phyloP scores from a whole-genome alignment of 1,140 invertebrate species.

The Xylocopa sonorina region DNA sequence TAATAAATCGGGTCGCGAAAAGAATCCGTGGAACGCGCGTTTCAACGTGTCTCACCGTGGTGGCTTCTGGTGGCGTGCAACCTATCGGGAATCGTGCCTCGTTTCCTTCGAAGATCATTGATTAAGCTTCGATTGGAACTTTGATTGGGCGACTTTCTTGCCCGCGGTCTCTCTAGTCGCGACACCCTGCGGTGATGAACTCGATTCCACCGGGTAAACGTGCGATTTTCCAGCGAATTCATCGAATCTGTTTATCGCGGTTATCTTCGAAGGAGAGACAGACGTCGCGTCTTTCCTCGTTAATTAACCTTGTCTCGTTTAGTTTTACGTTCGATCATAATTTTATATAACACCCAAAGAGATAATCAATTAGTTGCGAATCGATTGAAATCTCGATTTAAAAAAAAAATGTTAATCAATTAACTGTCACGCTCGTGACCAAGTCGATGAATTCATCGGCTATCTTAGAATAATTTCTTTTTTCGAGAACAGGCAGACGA shows the following conservation, averaged over 20 bases:
- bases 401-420: no score
- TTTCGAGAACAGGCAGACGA: no score
- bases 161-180: neutral
- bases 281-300: no score
- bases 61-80: constrained; percentile 37
- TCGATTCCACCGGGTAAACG: constrained; percentile 15
- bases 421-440: no score
- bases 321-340: no score
- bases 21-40: constrained; percentile 60
- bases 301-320: no score
- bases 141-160: constrained; percentile 45
- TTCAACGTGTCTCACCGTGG: constrained; percentile 39
- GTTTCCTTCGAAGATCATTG: constrained; percentile 44
- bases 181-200: constrained; percentile 23
- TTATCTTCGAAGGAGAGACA: neutral
- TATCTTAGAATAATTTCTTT: no score
- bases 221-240: neutral
- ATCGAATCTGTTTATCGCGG: no score
- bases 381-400: no score
- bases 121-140: constrained; percentile 46
- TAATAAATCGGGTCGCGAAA: constrained; percentile 55
- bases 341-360: no score
- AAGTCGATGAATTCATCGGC: no score
- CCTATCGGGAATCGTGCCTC: constrained; percentile 22
- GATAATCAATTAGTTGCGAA: no score